Conservation (phyloP, 2,888 invertebrate species). For the Xanthia togata region DNA sequence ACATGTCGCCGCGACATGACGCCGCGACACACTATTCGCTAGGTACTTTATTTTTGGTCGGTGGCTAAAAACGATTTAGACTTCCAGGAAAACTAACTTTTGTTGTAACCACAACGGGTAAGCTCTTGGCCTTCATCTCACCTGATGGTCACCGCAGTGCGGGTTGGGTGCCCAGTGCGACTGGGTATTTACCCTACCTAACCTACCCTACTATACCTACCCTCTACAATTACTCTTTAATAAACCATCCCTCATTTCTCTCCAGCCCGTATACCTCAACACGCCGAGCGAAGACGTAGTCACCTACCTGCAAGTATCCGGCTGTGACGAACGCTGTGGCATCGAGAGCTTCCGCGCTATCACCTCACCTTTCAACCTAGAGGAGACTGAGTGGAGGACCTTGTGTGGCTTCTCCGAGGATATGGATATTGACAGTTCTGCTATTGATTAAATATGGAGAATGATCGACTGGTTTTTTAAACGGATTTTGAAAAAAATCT, state of each 20-base stretch:
- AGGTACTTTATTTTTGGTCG: no score
- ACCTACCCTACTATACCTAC: not conserved
- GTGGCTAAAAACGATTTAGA: no score
- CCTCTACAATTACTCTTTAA: not conserved
- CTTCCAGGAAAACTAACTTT: no score
- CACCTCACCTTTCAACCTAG: conserved; percentile 63
- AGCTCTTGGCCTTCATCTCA: no score
- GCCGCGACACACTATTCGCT: no score
- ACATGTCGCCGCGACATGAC: no score
- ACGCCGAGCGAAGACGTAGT: conserved; percentile 61
- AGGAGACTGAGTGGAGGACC: conserved; percentile 65
- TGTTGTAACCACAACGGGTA: no score
- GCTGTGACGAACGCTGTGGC: conserved; percentile 69
- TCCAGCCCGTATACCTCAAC: conserved; percentile 73
- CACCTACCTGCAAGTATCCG: conserved; percentile 67
- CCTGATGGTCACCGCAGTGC: not conserved
- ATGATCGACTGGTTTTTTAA: not conserved
- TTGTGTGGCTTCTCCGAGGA: conserved; percentile 68
- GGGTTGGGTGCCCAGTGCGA: not conserved
- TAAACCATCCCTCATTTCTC: not conserved
- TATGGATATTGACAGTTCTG: conserved; percentile 63
- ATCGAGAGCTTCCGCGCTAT: conserved; percentile 67
- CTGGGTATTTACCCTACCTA: not conserved
- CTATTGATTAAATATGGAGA: conserved; percentile 51
- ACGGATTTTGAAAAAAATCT: not conserved